A percentile compares a stretch with the other conserved stretches of the same genome.
These are phyloP conservation scores for Aix galericulata DNA, from an alignment of 2,113 vertebrate genomes.

Conservation along the genomic window DNA sequence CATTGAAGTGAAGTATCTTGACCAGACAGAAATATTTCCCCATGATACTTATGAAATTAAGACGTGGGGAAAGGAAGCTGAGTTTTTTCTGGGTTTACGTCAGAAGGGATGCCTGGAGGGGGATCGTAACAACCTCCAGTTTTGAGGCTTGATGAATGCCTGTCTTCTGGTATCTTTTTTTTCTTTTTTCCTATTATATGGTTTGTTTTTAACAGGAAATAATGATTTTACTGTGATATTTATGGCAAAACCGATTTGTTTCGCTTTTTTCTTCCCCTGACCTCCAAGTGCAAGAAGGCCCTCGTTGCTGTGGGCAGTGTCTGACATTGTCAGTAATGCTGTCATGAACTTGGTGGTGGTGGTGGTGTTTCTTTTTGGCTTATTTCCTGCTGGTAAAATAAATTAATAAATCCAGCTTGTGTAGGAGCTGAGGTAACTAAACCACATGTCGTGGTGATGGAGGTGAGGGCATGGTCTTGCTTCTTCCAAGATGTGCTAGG, in stretches of 20 bases:
- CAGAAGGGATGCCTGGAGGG: neutral
- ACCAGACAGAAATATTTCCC: neutral
- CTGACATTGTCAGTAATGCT: neutral
- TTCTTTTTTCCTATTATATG: neutral
- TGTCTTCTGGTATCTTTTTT: neutral
- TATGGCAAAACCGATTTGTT: neutral
- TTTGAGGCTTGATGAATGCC: neutral
- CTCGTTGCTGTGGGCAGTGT: neutral
- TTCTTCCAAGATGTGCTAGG: too few species aligned
- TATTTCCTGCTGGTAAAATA: too few species aligned
- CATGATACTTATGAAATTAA: neutral
- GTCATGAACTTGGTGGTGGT: neutral
- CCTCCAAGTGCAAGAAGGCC: neutral
- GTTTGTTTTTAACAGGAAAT: neutral
- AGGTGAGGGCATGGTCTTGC: too few species aligned
- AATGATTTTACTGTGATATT: neutral
- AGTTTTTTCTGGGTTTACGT: neutral
- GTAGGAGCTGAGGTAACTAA: too few species aligned
- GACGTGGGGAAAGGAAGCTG: neutral
- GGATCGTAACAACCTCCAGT: neutral
- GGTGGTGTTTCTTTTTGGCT: neutral
- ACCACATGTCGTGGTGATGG: too few species aligned
- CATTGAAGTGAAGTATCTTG: neutral
- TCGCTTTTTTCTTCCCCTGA: rapidly evolving
- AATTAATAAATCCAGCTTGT: too few species aligned